A percentile compares a stretch with the other conserved stretches of the same genome.
Conservation (phyloP, 1,140 invertebrate species). For the Sycobia sp. region DNA sequence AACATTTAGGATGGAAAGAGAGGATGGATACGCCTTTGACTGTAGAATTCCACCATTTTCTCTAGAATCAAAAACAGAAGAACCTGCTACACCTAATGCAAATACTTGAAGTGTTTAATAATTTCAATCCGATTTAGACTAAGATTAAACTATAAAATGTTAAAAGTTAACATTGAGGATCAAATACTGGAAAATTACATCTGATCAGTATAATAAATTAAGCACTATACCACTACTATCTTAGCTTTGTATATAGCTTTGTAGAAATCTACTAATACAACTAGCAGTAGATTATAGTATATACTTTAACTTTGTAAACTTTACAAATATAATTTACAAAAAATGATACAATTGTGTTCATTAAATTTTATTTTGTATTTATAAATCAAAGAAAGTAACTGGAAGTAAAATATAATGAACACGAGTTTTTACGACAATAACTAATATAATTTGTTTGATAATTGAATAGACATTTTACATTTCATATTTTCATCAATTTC, state of each 20-base stretch:
- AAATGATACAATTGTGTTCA: constrained; percentile 8
- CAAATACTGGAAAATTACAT: constrained; percentile 12
- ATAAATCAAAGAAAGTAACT: constrained; percentile 6
- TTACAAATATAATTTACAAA: constrained; percentile 15
- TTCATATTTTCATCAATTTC: no score
- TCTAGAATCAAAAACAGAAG: constrained; percentile 89
- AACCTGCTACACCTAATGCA: constrained; percentile 53
- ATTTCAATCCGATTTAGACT: constrained; percentile 15
- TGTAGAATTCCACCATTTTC: constrained; percentile 96
- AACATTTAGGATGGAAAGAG: constrained; percentile 93
- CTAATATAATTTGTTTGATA: neutral
- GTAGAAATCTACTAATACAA: constrained; percentile 4
- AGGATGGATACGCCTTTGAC: constrained; percentile 95
- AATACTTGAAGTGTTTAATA: constrained; percentile 40
- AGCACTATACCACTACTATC: constrained; percentile 9
- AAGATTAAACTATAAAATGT: constrained; percentile 11
- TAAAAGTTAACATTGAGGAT: constrained; percentile 14
- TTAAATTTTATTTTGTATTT: constrained; percentile 11
- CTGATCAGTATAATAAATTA: constrained; percentile 25
- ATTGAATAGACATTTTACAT: no score
- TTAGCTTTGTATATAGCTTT: constrained; percentile 31
- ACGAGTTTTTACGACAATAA: neutral
- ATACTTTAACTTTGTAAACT: constrained; percentile 25
- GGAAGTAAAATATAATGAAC: constrained; percentile 15
- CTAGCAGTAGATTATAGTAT: constrained; percentile 11